Evolutionary conservation across 2,113 vertebrate genomes (phyloP).

Genomic region (Epinephelus fuscoguttatus): DNA sequence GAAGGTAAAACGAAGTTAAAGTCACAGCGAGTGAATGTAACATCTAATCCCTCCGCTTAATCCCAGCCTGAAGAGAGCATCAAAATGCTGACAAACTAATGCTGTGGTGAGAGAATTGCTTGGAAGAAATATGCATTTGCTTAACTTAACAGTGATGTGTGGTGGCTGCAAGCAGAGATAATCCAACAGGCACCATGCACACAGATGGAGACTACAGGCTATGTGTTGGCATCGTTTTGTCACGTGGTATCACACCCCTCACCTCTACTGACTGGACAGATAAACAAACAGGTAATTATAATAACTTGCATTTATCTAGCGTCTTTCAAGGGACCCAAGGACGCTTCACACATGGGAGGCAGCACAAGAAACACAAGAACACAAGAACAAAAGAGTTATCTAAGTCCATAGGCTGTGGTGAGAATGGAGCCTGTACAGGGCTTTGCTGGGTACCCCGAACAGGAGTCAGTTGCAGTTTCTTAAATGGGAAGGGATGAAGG

Average conservation of each 20-base stretch:
- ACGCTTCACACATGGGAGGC: too few species aligned
- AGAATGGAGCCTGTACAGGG: too few species aligned
- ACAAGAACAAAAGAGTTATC: too few species aligned
- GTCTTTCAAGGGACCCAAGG: too few species aligned
- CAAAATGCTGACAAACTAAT: slow-evolving; percentile 62
- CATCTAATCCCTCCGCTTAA: slow-evolving; percentile 65
- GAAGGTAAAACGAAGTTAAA: slow-evolving; percentile 45
- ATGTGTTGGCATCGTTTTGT: slow-evolving; percentile 7
- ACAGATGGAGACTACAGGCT: slow-evolving; percentile 22
- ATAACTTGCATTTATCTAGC: too few species aligned
- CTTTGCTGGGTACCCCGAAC: too few species aligned
- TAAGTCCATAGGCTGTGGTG: too few species aligned
- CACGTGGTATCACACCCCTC: not conserved
- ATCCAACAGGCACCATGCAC: slow-evolving; percentile 24
- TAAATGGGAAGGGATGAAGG: too few species aligned
- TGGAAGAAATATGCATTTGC: slow-evolving; percentile 45
- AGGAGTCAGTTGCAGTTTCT: too few species aligned
- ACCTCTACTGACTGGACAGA: not conserved
- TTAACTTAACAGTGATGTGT: slow-evolving; percentile 32
- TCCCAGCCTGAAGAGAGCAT: slow-evolving; percentile 60
- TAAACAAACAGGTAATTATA: not conserved
- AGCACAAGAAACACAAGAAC: too few species aligned
- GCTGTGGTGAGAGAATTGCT: slow-evolving; percentile 48
- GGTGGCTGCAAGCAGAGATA: slow-evolving; percentile 56
- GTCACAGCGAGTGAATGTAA: slow-evolving; percentile 41